phyloP scores from a whole-genome alignment of 35 echinoderm and acorn worm genomes.

The Strongylocentrotus purpuratus region DNA sequence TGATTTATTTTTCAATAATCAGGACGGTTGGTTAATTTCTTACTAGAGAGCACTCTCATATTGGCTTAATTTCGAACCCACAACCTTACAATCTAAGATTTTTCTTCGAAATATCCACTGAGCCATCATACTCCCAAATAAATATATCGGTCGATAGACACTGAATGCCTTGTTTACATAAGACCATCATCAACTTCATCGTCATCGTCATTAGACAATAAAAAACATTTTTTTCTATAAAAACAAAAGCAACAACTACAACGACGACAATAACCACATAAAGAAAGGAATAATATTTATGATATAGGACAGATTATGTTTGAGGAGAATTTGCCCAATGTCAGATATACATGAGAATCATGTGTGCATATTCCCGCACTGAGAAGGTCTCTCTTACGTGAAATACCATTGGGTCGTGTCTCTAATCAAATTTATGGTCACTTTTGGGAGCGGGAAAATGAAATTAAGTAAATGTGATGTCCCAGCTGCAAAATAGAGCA shows the following conservation, averaged over 20 bases:
- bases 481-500: slow-evolving; percentile 1
- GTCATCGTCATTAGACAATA: no score
- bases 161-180: no score
- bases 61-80: no score
- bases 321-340: neutral
- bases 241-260: neutral
- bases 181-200: no score
- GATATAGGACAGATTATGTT: neutral
- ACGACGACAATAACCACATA: neutral
- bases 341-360: neutral
- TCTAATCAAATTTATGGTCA: neutral
- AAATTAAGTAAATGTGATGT: slow-evolving; percentile 13
- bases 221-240: neutral
- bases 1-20: no score
- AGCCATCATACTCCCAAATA: no score
- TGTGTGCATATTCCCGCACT: neutral
- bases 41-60: no score
- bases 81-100: no score
- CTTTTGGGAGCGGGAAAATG: neutral
- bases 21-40: no score
- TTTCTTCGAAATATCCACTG: no score
- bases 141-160: no score
- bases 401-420: neutral
- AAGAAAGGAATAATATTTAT: neutral
- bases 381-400: neutral